phyloP scores from a whole-genome alignment of 2,797 vertebrate species.

The Coccyzus lansbergi region DNA sequence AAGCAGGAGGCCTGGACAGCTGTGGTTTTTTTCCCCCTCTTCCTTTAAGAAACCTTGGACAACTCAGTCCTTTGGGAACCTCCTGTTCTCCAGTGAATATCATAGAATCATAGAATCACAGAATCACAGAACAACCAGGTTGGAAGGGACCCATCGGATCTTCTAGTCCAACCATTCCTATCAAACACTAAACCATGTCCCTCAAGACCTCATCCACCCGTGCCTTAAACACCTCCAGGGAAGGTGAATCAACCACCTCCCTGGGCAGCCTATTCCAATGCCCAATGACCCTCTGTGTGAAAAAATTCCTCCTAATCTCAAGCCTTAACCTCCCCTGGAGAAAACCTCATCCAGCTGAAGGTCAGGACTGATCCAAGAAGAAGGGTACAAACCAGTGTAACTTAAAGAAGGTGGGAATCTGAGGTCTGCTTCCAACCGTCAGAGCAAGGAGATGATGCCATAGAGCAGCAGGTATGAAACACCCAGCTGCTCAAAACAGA shows the following conservation, averaged over 20 bases:
- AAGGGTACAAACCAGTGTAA: background rate
- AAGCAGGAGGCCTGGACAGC: background rate
- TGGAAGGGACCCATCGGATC: too few species aligned
- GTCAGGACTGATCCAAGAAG: background rate
- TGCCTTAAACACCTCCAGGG: too few species aligned
- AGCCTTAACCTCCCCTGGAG: too few species aligned
- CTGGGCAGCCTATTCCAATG: too few species aligned
- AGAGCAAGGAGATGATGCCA: background rate
- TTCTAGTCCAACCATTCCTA: too few species aligned
- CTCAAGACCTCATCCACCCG: too few species aligned
- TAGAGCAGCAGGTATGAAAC: background rate
- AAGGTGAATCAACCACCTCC: too few species aligned
- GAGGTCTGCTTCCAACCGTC: background rate
- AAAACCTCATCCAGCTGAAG: background rate
- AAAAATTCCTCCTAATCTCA: too few species aligned
- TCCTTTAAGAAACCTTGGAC: background rate
- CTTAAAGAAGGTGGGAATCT: background rate
- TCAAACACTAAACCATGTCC: too few species aligned
- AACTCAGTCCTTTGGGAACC: accelerated
- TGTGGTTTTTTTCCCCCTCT: background rate
- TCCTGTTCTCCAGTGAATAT: background rate
- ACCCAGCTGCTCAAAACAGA: background rate
- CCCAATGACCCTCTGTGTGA: too few species aligned
- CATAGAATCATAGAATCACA: too few species aligned
- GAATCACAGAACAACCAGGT: too few species aligned